A percentile compares a stretch with the other conserved stretches of the same genome.
Evolutionary conservation across 2,113 vertebrate species (phyloP).

Genomic region (Delphinus delphis): DNA sequence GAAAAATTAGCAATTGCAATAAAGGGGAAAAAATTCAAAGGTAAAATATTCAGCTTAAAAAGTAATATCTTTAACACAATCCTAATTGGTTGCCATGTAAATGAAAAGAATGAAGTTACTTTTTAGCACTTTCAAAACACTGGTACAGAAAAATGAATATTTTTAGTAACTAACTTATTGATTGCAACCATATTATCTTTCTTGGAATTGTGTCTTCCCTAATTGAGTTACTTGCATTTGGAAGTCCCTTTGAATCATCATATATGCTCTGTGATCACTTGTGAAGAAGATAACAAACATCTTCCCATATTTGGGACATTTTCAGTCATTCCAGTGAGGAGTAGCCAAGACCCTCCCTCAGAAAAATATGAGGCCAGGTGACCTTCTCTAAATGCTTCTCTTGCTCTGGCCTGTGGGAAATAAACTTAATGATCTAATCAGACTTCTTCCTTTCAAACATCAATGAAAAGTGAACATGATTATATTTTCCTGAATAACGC

Average conservation of each 20-base stretch:
- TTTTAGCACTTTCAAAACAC: conserved; percentile 31
- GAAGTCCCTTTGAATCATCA: conserved; percentile 48
- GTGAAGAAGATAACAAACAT: conserved; percentile 5
- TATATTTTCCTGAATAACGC: not conserved
- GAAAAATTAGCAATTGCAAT: conserved; percentile 38
- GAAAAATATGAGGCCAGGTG: conserved; percentile 13
- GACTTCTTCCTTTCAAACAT: not conserved
- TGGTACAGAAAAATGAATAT: not conserved
- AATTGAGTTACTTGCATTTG: conserved; percentile 73
- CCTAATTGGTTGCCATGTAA: not conserved
- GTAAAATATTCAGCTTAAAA: not conserved
- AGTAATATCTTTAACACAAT: not conserved
- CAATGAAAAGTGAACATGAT: not conserved
- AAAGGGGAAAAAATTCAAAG: not conserved
- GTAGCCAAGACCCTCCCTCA: conserved; percentile 26
- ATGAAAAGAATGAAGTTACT: not conserved
- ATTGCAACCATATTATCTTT: conserved; percentile 39
- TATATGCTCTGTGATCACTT: conserved; percentile 43
- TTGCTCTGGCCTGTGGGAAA: not conserved
- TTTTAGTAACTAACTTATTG: conserved; percentile 52
- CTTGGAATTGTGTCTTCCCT: conserved; percentile 24
- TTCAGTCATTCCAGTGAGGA: conserved; percentile 31
- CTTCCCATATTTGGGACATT: too few relatives aligned
- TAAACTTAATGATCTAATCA: not conserved
- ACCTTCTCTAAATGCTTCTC: not conserved